Evolutionary conservation across 2,113 vertebrate genomes (phyloP), one percentile per base, ranked within the genome.

Genomic region (Nothobranchius kuhntae): DNA sequence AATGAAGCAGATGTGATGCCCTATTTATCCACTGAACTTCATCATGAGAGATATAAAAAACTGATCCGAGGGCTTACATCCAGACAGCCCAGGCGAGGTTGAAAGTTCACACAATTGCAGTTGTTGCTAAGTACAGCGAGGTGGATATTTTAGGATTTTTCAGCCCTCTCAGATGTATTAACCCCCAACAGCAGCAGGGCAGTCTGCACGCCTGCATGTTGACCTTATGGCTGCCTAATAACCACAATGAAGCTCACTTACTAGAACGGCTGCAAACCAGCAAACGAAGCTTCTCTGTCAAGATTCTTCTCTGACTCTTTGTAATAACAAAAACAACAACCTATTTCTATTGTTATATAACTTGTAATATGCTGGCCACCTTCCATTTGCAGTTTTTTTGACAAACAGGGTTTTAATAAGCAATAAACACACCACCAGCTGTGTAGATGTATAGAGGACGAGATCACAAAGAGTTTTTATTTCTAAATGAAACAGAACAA

Each of bases 31-130:
- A 70, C 60, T 82, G 77, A 75, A 77, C 77, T 75, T 85, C 79
- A 87, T 90, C 77, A 83, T 30, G 38, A 53, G 60, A 70, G 84
- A 74, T 81, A 84, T 77, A 87, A 82, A 87, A 82, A 90, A 73
- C 71, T 61, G 60, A 81, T 86, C 48, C 73, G 65, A 66, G 73
- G 78, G 75, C 80, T 87, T 83, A 80, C 66, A 55, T 68, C 67
- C 83, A 78, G 59, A 64, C 82, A 65, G 77, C 65, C 24, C 45
- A 51, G 70, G 12, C 1, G 24, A 73, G 84, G 80, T 86, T 73
- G 73, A 62, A 77, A 74, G 86, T 85, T 89, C 65, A 84, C 72
- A 75, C 76, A 13, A 75, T 40, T 57, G 61, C 65, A 62, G 70
- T 78, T 76, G 65, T 69, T 63, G 56, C 52, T 63, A 65, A 84